Evolutionary conservation across 64 coral and sea anemone genomes (phyloP), one percentile per base, ranked within the genome.

Genomic region (Platygyra sinensis): DNA sequence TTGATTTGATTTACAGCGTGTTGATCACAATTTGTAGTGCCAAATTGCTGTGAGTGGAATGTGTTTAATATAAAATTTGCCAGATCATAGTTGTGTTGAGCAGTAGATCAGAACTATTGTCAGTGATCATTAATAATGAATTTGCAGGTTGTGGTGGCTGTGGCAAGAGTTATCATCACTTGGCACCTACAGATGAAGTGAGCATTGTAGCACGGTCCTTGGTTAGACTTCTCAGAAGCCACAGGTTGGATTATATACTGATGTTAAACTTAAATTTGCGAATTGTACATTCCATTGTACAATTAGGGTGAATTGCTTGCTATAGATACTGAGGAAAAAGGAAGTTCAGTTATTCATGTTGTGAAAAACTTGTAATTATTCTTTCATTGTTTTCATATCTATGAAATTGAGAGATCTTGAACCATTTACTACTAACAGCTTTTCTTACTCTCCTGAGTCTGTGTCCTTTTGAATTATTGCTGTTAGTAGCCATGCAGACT

Each of bases 151-250:
- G 97, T 99, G 9, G 91, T 99, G 94, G 97, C 97, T 49, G 97
- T 99, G 51, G 97, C 97, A 60, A 93, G 97, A 79, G 52, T 99
- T 99, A 99, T 82, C 94, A 99, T n/a, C 94, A 99, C 75, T 99
- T 94, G 83, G 91, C 97, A 69, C 97, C 97, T 42, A 69, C 94
- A 57, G 76, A 75, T 80, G 97, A 99, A 87, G 94, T 99, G 61
- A 86, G 90, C 61, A 69, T 99, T 86, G 97, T 99, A 6, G 91
- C 97, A 1, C 89, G 97, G 75, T 91, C 97, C 30, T 67, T 99
- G 42, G 97, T 98, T 30, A 98, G 93, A 65, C 78, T 95, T 60
- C 75, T 98, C 1, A 87, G 93, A 87, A 92, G 96, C 61, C 94
- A 99, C 94, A 99, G 94, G 97, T 99, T 89, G 86, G 79, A 72